phyloP scores from a whole-genome alignment of 2,113 vertebrate genomes.

The Microtus ochrogaster region DNA sequence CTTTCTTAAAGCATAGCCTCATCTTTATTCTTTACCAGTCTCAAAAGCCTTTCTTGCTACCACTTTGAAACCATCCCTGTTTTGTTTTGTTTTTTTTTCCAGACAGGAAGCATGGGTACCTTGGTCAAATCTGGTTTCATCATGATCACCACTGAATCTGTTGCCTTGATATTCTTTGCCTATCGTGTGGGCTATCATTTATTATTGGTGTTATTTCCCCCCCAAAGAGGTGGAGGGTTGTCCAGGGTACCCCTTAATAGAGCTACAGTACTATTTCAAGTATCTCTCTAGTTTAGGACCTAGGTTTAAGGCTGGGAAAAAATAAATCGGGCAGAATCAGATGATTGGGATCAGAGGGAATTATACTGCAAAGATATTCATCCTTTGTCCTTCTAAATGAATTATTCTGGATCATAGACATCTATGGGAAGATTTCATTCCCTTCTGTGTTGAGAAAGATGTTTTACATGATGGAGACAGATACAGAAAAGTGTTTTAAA shows the following conservation, averaged over 20 bases:
- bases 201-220: not conserved
- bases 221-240: not conserved
- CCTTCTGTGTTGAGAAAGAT: not conserved
- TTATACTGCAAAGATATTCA: not conserved
- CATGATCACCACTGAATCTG: not conserved
- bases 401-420: not conserved
- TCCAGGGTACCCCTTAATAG: not conserved
- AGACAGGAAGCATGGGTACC: not conserved
- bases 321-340: not conserved
- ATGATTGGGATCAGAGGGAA: not conserved
- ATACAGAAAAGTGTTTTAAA: not conserved
- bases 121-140: not conserved
- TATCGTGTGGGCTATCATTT: not conserved
- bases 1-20: slow-evolving; percentile 53
- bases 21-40: not conserved
- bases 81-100: not conserved
- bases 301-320: not conserved
- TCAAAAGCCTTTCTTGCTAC: not conserved
- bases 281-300: slow-evolving; percentile 9
- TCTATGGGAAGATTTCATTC: not conserved
- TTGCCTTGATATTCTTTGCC: not conserved
- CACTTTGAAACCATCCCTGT: not conserved
- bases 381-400: not conserved
- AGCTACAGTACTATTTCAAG: not conserved
- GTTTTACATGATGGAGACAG: not conserved